A percentile compares a stretch with the other conserved stretches of the same genome.
These are phyloP conservation scores for Heterochromis multidens DNA, from an alignment of 2,113 vertebrate genomes.

Conservation along the genomic window DNA sequence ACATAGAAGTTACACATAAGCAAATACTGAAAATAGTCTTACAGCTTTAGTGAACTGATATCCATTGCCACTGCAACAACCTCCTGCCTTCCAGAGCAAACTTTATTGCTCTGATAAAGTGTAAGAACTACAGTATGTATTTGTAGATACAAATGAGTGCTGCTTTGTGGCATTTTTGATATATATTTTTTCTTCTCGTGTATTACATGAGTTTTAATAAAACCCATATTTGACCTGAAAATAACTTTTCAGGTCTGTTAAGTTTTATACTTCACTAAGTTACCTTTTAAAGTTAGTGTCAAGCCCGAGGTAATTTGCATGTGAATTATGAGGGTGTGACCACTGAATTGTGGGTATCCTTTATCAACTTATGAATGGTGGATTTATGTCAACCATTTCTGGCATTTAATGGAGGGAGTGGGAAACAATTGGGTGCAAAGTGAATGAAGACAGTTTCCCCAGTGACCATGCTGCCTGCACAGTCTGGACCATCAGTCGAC, in stretches of 20 bases:
- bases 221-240: background rate
- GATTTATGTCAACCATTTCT: slow-evolving; percentile 23
- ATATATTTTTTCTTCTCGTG: background rate
- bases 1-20: too few species aligned
- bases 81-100: too few species aligned
- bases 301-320: background rate
- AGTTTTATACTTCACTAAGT: background rate
- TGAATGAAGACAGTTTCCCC: slow-evolving; percentile 28
- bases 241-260: background rate
- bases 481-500: slow-evolving; percentile 39
- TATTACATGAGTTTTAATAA: background rate
- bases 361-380: slow-evolving; percentile 26
- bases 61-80: too few species aligned
- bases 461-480: slow-evolving; percentile 24
- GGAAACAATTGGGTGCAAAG: slow-evolving; percentile 46
- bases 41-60: too few species aligned
- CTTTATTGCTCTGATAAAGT: too few species aligned
- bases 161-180: background rate
- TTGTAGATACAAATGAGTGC: too few species aligned
- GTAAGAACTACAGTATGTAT: too few species aligned
- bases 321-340: background rate
- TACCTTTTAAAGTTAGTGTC: background rate
- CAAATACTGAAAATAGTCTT: too few species aligned
- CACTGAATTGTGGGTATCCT: slow-evolving; percentile 10
- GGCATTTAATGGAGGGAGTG: slow-evolving; percentile 34